Evolutionary conservation across 2,888 invertebrate species (phyloP).

Genomic region (Troides helena): DNA sequence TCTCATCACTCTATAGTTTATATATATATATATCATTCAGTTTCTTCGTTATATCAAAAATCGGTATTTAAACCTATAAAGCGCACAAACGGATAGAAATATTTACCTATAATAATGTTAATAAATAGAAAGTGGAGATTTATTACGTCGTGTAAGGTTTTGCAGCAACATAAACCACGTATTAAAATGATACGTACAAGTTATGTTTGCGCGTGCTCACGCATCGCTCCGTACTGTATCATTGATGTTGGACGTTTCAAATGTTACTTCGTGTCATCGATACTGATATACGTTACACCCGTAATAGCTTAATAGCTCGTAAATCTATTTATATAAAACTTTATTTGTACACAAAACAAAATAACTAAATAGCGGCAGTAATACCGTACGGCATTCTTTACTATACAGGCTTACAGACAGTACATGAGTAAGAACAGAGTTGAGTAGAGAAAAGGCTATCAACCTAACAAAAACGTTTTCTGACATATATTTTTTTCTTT

Average conservation of each 20-base stretch:
- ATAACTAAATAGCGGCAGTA: no score
- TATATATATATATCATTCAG: no score
- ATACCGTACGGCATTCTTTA: no score
- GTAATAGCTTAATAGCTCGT: conserved; percentile 14
- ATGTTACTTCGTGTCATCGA: conserved; percentile 34
- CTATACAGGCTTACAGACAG: no score
- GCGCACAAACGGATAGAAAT: neutral
- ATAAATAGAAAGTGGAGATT: neutral
- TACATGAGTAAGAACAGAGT: no score
- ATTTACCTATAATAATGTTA: neutral
- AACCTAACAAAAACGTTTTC: no score
- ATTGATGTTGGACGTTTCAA: conserved; percentile 39
- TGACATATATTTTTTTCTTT: no score
- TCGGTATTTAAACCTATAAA: neutral
- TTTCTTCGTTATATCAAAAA: neutral
- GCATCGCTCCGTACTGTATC: conserved; percentile 39
- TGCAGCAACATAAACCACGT: conserved; percentile 24
- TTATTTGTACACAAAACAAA: no score
- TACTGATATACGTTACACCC: conserved; percentile 2
- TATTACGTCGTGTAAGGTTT: neutral
- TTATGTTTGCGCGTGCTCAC: conserved; percentile 41
- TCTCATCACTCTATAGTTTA: no score
- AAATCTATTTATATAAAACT: neutral
- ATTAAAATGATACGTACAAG: conserved; percentile 32
- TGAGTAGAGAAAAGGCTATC: no score